A percentile compares a stretch with the other conserved stretches of the same genome.
phyloP scores from a whole-genome alignment of 37 sponge, comb jelly and placozoan species.

The Oscarella lobularis region DNA sequence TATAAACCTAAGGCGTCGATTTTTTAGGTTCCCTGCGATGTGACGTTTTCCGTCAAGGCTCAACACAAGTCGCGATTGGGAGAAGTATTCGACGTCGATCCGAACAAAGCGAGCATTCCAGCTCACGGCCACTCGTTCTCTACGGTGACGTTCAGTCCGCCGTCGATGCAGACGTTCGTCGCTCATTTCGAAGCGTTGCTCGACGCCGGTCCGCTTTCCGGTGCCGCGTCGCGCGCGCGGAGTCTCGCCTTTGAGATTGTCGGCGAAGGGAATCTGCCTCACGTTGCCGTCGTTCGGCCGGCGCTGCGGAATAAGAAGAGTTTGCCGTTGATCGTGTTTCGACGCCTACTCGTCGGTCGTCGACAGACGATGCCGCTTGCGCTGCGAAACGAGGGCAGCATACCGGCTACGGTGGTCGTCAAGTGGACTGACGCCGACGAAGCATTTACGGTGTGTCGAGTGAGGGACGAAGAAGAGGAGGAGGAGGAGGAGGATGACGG shows the following conservation, averaged over 20 bases:
- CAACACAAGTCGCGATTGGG: conserved; percentile 11
- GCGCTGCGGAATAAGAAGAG: conserved; percentile 43
- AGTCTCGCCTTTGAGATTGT: conserved; percentile 77
- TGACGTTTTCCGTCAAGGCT: conserved; percentile 13
- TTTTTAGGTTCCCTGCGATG: conserved; percentile 80
- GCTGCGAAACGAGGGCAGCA: conserved; percentile 63
- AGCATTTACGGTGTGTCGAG: conserved; percentile 4
- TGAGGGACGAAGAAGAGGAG: conserved; percentile 6
- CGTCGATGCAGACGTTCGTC: conserved; percentile 73
- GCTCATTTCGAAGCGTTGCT: conserved; percentile 49
- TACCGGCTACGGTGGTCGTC: conserved; percentile 45
- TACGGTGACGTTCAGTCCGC: conserved; percentile 75
- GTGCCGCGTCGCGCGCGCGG: conserved; percentile 10
- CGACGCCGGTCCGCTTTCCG: conserved; percentile 28
- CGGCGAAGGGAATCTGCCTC: conserved; percentile 92
- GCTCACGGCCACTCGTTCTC: conserved; percentile 74
- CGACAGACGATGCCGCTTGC: conserved; percentile 49
- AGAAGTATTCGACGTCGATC: conserved; percentile 76
- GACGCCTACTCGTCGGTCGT: conserved; percentile 52
- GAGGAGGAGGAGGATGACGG: background rate
- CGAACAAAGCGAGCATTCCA: conserved; percentile 53
- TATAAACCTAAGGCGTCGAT: too few species aligned
- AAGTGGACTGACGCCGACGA: conserved; percentile 1
- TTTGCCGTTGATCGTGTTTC: conserved; percentile 59
- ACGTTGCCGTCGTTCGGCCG: conserved; percentile 59